Conservation (phyloP, 2,888 invertebrate species). For the Callinectes sapidus region DNA sequence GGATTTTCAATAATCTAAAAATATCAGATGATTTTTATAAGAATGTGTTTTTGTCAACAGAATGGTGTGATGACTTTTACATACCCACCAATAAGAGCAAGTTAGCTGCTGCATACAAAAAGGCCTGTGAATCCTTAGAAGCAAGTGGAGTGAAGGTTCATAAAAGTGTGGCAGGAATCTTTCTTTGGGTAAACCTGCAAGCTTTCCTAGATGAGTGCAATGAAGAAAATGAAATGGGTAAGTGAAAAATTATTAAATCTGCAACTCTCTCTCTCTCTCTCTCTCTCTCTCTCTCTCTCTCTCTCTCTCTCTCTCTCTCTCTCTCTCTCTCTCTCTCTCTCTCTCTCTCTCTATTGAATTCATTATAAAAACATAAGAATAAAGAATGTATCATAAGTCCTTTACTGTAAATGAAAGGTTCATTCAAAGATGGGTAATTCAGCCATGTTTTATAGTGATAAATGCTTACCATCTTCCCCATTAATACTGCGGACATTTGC, state of each 20-base stretch:
- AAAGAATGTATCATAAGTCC: not conserved
- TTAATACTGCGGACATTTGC: not conserved
- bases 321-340: conserved; percentile 23
- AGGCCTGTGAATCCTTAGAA: conserved; percentile 50
- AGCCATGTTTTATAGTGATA: not conserved
- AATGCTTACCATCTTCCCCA: not conserved
- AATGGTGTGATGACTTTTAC: conserved; percentile 65
- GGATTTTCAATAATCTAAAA: not conserved
- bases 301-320: not conserved
- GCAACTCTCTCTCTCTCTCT: not conserved
- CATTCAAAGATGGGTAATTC: not conserved
- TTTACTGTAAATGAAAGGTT: not conserved
- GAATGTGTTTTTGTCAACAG: conserved; percentile 33
- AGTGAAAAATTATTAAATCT: not conserved
- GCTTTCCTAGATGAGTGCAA: conserved; percentile 46
- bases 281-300: not conserved
- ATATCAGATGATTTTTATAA: not conserved
- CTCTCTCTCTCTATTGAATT: not conserved
- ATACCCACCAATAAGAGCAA: conserved; percentile 46
- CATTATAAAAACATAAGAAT: not conserved
- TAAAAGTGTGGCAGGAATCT: conserved; percentile 73
- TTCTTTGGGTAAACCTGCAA: conserved; percentile 74
- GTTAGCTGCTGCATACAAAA: conserved; percentile 46
- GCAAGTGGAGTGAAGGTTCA: conserved; percentile 73
- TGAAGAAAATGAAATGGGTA: conserved; percentile 53